phyloP scores from a whole-genome alignment of 2,113 vertebrate species.

The Macrotus californicus region DNA sequence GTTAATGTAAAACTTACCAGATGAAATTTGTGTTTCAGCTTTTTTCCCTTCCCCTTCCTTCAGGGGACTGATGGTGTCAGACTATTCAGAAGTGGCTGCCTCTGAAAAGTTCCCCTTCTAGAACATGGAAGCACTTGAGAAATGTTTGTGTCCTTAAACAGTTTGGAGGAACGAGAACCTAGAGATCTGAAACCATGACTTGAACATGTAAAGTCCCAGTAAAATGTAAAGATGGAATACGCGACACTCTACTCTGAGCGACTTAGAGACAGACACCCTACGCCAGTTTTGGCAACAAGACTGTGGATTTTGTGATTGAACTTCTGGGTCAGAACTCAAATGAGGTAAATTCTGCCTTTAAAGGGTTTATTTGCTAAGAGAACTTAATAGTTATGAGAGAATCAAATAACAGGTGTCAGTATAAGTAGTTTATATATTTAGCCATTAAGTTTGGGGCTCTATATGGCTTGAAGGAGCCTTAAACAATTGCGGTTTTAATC shows the following conservation, averaged over 20 bases:
- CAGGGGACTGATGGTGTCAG: conserved; percentile 94
- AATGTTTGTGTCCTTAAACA: conserved; percentile 87
- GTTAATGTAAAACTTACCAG: conserved; percentile 96
- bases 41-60: conserved; percentile 88
- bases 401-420: conserved; percentile 73
- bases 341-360: conserved; percentile 87
- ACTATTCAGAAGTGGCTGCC: conserved; percentile 95
- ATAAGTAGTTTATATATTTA: conserved; percentile 70
- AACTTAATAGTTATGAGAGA: conserved; percentile 74
- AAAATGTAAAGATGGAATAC: conserved; percentile 91
- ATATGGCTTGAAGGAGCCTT: conserved; percentile 73
- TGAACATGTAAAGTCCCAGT: conserved; percentile 93
- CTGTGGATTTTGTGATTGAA: conserved; percentile 88
- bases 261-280: conserved; percentile 91
- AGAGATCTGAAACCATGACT: conserved; percentile 89
- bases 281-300: conserved; percentile 90
- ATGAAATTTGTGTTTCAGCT: conserved; percentile 99
- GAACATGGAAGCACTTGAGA: conserved; percentile 89
- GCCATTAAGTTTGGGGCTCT: conserved; percentile 74
- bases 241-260: conserved; percentile 88
- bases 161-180: conserved; percentile 89
- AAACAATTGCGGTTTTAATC: conserved; percentile 75
- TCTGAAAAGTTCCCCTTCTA: conserved; percentile 85
- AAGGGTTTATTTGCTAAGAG: conserved; percentile 81
- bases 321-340: conserved; percentile 88